Evolutionary conservation across 2,113 vertebrate genomes (phyloP).

Genomic region (Vicugna pacos): DNA sequence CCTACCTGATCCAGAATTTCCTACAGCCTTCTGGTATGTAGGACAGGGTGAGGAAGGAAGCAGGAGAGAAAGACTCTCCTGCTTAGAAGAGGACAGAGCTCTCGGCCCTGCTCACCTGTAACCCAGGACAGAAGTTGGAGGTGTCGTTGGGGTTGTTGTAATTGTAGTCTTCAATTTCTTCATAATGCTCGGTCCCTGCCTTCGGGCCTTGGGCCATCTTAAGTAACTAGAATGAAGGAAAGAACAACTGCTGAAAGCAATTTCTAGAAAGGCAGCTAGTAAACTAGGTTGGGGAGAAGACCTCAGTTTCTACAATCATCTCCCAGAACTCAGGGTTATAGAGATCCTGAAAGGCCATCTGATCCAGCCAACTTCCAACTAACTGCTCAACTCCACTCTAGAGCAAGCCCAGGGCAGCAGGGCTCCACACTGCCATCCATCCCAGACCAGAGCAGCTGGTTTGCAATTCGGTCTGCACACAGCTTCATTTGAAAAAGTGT

Average conservation of each 20-base stretch:
- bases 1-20: background rate
- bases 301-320: background rate
- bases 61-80: background rate
- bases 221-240: slow-evolving; percentile 85
- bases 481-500: background rate
- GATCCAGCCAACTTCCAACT: background rate
- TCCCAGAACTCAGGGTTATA: background rate
- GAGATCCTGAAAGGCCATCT: background rate
- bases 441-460: background rate
- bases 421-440: background rate
- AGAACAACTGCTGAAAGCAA: background rate
- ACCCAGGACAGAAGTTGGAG: slow-evolving; percentile 94
- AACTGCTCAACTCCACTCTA: background rate
- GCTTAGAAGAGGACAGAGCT: background rate
- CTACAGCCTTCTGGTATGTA: background rate
- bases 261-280: slow-evolving; percentile 41
- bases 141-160: slow-evolving; percentile 96
- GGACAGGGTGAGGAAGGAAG: background rate
- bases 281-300: background rate
- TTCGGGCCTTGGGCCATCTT: slow-evolving; percentile 61
- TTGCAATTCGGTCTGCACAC: background rate
- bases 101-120: slow-evolving; percentile 86
- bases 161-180: slow-evolving; percentile 92
- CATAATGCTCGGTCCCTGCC: slow-evolving; percentile 85
- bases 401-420: background rate